Base-by-base conservation (phyloP, 2,113 vertebrate genomes). In the Eleginops maclovinus region DNA sequence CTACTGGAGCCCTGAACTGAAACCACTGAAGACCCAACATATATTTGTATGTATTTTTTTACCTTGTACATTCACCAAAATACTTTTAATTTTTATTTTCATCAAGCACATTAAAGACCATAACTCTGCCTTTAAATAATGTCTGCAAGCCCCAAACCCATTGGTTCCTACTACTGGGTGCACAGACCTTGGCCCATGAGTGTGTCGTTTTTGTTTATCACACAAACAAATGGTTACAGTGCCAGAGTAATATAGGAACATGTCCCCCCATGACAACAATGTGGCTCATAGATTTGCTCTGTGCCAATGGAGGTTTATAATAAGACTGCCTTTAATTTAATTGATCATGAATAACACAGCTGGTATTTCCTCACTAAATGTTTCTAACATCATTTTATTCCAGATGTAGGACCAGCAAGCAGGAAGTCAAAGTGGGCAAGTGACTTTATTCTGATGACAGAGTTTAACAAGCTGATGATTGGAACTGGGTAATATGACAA, bases 1-100 rank as follows among this genome's bases (percentile, higher is more conserved):
- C 89, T 94, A 91, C 84, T 96, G 96, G 95, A 95, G 90, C 71
- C 87, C 93, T 64, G 93, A 95, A 58, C 94, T 97, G 53, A 92
- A 93, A 70, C 75, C 94, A 54, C 95, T 94, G 88, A 94, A 90
- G 80, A 95, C 90, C 88, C 95, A 95, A 85, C 69, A 66, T 53
- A 81, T 95, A 73, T 97, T 96, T 92, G 96, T 96, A 93, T 60
- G 96, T 95, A 68, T 60, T 3, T 26, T 54, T n/a, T n/a, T n/a
- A n/a, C n/a, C n/a, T 15, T 55, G 13, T 22, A 36, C 46, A 55
- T 68, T 44, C 53, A 41, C 14, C 6, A 47, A 7, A 70, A 49
- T 51, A 10, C 41, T 44, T 50, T 43, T 6, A 9, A 4, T 50
- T 60, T 12, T 44, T 9, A 9, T 19, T 46, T 16, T 58, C 4